Base-by-base conservation (phyloP, 2,797 vertebrate genomes). In the Tapera naevia region DNA sequence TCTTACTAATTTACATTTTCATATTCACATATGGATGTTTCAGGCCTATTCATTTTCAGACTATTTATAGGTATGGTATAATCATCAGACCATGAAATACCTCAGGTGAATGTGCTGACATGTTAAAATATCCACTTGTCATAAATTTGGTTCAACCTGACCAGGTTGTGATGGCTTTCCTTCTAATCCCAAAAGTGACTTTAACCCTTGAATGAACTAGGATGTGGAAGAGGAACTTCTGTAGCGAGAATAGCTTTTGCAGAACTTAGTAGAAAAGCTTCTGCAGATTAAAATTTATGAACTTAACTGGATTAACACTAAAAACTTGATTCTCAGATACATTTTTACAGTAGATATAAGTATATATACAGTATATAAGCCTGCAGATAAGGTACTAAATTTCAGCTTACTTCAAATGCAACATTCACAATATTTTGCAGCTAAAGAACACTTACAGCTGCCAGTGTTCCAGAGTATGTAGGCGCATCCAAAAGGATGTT, bases 401-500 rank as follows among this genome's bases (percentile, higher is more conserved):
- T 93, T 35, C 53, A 66, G 22, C 53, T 85, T 35, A 67, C 18
- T 85, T 86, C 18, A 88, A 43, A 45, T 14, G 7, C 35, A 82
- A 73, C 19, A 61, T 23, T 62, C 16, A 33, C 22, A 41, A 3
- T 14, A 9, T 61, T 73, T 61, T 76, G 56, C 35, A 86, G 53
- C 24, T 53, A 58, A 83, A 33, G 41, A 88, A 58, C 93, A 97
- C 98, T 98, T 96, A 99, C 99, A 35, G 98, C 98, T 70, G 98
- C 96, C 56, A 99, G 96, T 3, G 98, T 99, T 53, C 99, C 99
- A 3, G 99, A 72, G 71, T 99, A 99, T 3, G 98, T 98, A 24
- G 99, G 99, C 5, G 98, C 97, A 80, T 99, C 99, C 64, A 99
- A 82, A 66, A 99, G 98, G 62, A 99, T 90, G 28, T 98, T 99